Evolutionary conservation across 2,888 invertebrate genomes (phyloP).

Genomic region (Ephialtes manifestator): DNA sequence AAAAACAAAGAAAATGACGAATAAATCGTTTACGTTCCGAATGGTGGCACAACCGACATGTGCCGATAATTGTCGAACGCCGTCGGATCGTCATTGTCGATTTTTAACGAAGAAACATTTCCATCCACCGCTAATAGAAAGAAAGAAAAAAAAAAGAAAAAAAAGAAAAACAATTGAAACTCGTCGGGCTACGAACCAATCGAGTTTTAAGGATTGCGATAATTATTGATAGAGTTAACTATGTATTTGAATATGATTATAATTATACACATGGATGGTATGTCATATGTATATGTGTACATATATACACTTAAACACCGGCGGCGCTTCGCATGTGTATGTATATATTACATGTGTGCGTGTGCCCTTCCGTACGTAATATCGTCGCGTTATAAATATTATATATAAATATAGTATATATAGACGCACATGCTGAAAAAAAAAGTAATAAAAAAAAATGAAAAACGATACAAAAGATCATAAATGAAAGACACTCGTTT

Average conservation of each 20-base stretch:
- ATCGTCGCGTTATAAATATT: conserved; percentile 66
- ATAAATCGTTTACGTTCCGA: conserved; percentile 69
- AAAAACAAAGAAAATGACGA: conserved; percentile 53
- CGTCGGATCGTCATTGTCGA: conserved; percentile 48
- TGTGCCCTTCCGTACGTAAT: conserved; percentile 61
- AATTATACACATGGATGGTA: conserved; percentile 81
- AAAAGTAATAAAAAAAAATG: no score
- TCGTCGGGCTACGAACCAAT: conserved; percentile 35
- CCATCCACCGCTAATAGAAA: conserved; percentile 82
- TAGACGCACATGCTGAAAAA: conserved; percentile 61
- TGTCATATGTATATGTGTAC: conserved; percentile 84
- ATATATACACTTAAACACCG: conserved; percentile 81
- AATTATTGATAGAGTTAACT: conserved; percentile 75
- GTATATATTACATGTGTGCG: conserved; percentile 75
- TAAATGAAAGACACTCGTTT: conserved; percentile 44
- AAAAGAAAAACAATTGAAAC: conserved; percentile 29
- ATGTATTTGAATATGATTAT: conserved; percentile 71
- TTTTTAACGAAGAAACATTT: conserved; percentile 79
- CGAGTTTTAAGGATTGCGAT: conserved; percentile 77
- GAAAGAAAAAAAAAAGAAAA: conserved; percentile 40
- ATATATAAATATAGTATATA: conserved; percentile 71
- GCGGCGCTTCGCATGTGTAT: conserved; percentile 75
- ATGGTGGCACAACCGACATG: conserved; percentile 45
- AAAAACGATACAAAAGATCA: conserved; percentile 17
- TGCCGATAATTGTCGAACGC: conserved; percentile 44